Evolutionary conservation across 1,140 invertebrate species (phyloP), one percentile per base, ranked within the genome.

Genomic region (Dendroctonus ponderosae): DNA sequence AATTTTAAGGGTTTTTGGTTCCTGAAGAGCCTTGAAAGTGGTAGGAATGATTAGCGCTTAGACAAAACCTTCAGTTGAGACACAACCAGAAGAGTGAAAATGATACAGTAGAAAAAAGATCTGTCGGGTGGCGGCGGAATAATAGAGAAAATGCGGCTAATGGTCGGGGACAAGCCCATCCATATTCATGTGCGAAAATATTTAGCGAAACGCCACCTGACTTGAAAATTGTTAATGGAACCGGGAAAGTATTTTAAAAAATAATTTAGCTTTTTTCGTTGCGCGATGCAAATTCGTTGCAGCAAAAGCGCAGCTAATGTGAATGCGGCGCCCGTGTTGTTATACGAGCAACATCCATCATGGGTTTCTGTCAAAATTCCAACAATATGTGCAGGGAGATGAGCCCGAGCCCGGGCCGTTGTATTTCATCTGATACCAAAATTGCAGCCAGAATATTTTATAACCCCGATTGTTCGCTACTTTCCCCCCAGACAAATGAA

Each of bases 261-360:
- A 48, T 59, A 37, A 37, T 59, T 59, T 53, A 14, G 11, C 26
- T 62, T 62, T 62, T 62, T 61, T 49, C 14, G 12, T 61, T 3
- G 39, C 8, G 26, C 40, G 52, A 62, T 62, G 60, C 60, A 62
- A 62, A 62, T 52, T 62, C 38, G 42, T 44, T 48, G 26, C 42
- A 59, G 49, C 26, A 26, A 59, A 59, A 44, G 57, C 42, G 48
- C 49, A 62, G 60, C 60, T 62, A 62, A 62, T 62, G 60, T 62
- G 43, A 62, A 42, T 44, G 43, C 57, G 40, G 49, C 12, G 49
- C 48, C 48, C 39, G 51, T 53, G 60, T 52, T 14, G 15, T 26
- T 62, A 62, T 68, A 68, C 56, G 67, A 62, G 62, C 68, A 59
- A 69, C 68, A 69, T 69, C 53, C 68, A 69, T 69, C 68, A 69